Evolutionary conservation across 2,797 vertebrate species (phyloP), one percentile per base, ranked within the genome.

Genomic region (Rhyacichthys aspro): DNA sequence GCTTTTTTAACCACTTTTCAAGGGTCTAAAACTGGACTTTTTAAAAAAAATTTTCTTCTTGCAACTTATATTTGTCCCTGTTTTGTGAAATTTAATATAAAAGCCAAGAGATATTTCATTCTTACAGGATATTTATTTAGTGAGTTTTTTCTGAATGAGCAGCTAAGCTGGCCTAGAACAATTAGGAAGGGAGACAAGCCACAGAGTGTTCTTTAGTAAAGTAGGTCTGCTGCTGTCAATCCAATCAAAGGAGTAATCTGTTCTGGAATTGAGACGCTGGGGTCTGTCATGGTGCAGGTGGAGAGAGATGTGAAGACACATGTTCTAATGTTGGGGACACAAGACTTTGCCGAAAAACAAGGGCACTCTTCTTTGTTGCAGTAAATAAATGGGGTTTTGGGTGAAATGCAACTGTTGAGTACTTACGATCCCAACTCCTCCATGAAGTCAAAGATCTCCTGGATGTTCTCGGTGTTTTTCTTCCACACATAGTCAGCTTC

Each of bases 401-500:
- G 37, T 12, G 9, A 38, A 3, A 38, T 38, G 9, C 8, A 5
- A 10, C 9, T 10, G 12, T 38, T 63, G 0, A 55, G 28, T 68
- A 96, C 97, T 98, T 83, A 99, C 97, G 97, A 95, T 63, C 97
- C 97, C 48, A 99, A 77, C 46, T 94, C 94, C 74, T 98, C 95
- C 91, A 98, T 95, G 90, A 98, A 90, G 41, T 96, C 92, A 65
- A 99, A 99, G 0, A 95, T 92, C 41, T 98, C 96, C 28, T 94
- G 91, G 82, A 99, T 98, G 86, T 98, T 95, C 42, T 91, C 94
- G 0, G 96, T 98, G 81, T 91, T 93, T 55, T 98, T 98, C 88
- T 96, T 98, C 97, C 97, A 98, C 53, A 93, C 87, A 7, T 83
- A 85, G 72, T 90, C 88, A 0, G 57, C 81, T 47, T 97, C 95